Percentiles rank a stretch among this genome's conserved stretches.
These are phyloP conservation scores for Melanerpes aurifrons DNA, from an alignment of 2,113 vertebrate genomes.

Conservation along the genomic window DNA sequence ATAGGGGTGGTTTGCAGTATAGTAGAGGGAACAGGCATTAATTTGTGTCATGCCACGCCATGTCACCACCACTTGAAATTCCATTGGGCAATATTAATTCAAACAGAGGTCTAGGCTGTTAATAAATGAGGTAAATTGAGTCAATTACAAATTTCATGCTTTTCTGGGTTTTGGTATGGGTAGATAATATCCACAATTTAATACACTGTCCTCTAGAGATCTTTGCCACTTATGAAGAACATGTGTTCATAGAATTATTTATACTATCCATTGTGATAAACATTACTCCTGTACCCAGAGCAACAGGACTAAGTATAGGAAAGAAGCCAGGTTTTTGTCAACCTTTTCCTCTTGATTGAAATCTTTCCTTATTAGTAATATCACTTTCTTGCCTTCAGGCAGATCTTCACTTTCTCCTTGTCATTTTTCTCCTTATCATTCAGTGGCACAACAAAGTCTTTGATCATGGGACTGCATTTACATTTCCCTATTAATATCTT, in stretches of 20 bases:
- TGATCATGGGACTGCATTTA: not conserved
- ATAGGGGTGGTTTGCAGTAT: constrained; percentile 55
- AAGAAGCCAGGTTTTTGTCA: not conserved
- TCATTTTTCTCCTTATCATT: constrained; percentile 13
- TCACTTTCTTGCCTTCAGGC: constrained; percentile 27
- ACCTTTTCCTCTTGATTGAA: constrained; percentile 44
- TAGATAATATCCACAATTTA: constrained; percentile 77
- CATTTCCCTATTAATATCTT: not conserved
- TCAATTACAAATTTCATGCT: constrained; percentile 87
- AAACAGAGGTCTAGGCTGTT: constrained; percentile 87
- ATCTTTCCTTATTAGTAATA: constrained; percentile 42
- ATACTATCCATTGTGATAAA: constrained; percentile 56
- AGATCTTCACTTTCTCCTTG: constrained; percentile 22
- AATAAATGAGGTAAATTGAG: constrained; percentile 95
- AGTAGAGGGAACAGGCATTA: constrained; percentile 55
- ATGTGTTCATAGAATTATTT: constrained; percentile 68
- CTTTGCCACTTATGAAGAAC: constrained; percentile 71
- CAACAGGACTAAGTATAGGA: constrained; percentile 4
- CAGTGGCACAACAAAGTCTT: constrained; percentile 8
- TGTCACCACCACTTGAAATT: constrained; percentile 82
- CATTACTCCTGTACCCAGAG: not conserved
- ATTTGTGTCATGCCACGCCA: constrained; percentile 73
- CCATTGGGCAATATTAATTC: constrained; percentile 86
- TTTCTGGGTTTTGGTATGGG: constrained; percentile 79
- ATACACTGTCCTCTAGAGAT: constrained; percentile 75